phyloP scores from a whole-genome alignment of 2,888 invertebrate species.

The Cataglyphis albicans region DNA sequence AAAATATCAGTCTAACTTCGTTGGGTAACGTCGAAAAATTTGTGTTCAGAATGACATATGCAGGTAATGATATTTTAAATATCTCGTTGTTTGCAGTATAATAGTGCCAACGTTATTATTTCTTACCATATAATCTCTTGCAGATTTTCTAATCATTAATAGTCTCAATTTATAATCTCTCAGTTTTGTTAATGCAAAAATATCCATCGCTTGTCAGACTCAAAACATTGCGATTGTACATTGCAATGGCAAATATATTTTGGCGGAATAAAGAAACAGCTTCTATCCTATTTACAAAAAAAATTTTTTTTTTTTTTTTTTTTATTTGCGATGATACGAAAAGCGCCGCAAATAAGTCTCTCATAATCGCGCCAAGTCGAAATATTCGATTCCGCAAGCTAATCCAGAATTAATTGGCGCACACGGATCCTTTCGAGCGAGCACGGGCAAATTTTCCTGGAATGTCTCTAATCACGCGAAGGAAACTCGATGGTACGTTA shows the following conservation, averaged over 20 bases:
- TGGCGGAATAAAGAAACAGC: not conserved
- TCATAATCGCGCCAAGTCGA: slow-evolving; percentile 20
- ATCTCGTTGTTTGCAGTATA: not conserved
- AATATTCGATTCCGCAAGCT: slow-evolving; percentile 50
- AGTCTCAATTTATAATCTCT: not conserved
- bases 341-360: slow-evolving; percentile 10
- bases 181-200: not conserved
- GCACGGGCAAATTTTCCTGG: slow-evolving; percentile 53
- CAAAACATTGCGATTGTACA: not conserved
- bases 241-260: not conserved
- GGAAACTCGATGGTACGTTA: slow-evolving; percentile 56
- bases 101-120: not conserved
- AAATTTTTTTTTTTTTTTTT: not conserved
- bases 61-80: not conserved
- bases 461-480: slow-evolving; percentile 52
- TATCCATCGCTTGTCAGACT: not conserved
- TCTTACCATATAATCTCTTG: not conserved
- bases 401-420: slow-evolving; percentile 56
- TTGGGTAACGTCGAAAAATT: not conserved
- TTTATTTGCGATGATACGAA: not conserved
- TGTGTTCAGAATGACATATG: not conserved
- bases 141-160: too few species aligned
- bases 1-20: not conserved
- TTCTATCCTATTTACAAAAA: not conserved
- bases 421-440: slow-evolving; percentile 46